Percentiles rank a stretch among this genome's conserved stretches.
phyloP scores from a whole-genome alignment of 1,140 invertebrate genomes.

The Dolichoris vasculosae region DNA sequence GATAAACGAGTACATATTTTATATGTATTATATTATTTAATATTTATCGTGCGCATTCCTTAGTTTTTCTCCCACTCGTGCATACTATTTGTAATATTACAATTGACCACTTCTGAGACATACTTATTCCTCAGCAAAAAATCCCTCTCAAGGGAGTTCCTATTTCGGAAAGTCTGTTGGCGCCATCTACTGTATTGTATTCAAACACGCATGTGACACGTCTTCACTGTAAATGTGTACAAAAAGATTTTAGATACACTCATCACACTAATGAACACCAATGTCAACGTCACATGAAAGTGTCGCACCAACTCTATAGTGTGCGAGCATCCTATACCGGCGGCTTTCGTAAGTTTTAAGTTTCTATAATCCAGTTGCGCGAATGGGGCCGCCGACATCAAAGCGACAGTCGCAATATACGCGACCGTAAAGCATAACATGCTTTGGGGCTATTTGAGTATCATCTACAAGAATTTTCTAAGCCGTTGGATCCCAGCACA shows the following conservation, averaged over 20 bases:
- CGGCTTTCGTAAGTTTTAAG: neutral
- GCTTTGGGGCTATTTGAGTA: conserved; percentile 38
- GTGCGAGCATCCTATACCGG: neutral
- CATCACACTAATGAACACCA: neutral
- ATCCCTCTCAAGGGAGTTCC: neutral
- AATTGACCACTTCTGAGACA: too few relatives aligned
- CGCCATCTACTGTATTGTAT: conserved; percentile 8
- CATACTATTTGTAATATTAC: too few relatives aligned
- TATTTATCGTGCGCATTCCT: too few relatives aligned
- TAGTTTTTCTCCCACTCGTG: too few relatives aligned
- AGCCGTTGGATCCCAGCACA: conserved; percentile 33
- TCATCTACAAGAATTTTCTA: conserved; percentile 32
- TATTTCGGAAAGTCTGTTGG: neutral
- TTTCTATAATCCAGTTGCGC: conserved; percentile 1
- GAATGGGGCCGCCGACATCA: conserved; percentile 55
- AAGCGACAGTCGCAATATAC: conserved; percentile 41
- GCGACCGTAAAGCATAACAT: conserved; percentile 24
- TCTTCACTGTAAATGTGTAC: neutral
- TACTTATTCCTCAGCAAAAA: too few relatives aligned
- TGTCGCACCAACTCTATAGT: neutral
- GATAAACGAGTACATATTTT: too few relatives aligned
- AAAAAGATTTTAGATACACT: neutral
- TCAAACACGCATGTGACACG: neutral
- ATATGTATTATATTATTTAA: too few relatives aligned
- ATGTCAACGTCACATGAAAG: neutral